phyloP scores from a whole-genome alignment of 2,113 vertebrate species.

The Kobus ellipsiprymnus region DNA sequence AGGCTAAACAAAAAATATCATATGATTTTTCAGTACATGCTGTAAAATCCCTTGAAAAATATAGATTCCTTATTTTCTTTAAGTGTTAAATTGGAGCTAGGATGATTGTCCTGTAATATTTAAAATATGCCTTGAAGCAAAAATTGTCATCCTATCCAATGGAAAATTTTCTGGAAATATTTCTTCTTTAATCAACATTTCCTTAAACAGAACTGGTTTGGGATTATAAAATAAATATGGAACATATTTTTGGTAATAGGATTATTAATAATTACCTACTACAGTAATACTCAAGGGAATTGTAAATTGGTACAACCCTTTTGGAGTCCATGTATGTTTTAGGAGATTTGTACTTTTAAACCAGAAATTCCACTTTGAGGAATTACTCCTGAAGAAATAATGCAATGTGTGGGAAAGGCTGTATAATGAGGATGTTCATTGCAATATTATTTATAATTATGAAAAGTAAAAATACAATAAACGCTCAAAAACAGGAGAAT shows the following conservation, averaged over 20 bases:
- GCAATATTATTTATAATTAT: background rate
- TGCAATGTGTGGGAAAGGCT: background rate
- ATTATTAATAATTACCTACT: background rate
- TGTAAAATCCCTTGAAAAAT: background rate
- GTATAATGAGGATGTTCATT: background rate
- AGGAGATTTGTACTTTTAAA: background rate
- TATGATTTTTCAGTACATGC: background rate
- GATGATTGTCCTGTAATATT: background rate
- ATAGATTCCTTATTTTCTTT: background rate
- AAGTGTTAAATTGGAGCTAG: background rate
- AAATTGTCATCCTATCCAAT: background rate
- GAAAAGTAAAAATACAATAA: conserved; percentile 17
- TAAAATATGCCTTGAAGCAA: conserved; percentile 17
- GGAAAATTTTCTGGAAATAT: background rate
- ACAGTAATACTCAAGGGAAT: background rate
- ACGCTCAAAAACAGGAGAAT: background rate
- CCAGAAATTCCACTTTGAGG: background rate
- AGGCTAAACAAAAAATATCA: background rate
- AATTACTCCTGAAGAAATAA: conserved; percentile 13
- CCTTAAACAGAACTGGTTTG: background rate
- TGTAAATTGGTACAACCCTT: background rate
- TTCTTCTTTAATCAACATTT: background rate
- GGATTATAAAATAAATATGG: background rate
- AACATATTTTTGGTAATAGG: background rate
- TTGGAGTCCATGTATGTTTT: background rate